Conservation (phyloP, 2,797 vertebrate species). For the Ataeniobius toweri region DNA sequence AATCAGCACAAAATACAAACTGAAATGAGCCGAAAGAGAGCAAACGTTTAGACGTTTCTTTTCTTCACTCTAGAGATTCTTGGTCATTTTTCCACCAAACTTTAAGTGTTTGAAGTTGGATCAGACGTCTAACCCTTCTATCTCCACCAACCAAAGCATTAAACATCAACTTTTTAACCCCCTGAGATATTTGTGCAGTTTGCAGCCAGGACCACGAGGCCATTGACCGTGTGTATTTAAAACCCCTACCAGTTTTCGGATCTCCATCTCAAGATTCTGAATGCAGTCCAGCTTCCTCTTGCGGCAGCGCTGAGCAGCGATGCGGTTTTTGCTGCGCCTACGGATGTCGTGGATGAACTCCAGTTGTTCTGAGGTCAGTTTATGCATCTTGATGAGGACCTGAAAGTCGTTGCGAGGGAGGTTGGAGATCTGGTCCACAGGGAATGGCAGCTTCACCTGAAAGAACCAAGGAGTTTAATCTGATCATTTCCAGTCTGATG, state of each 20-base stretch:
- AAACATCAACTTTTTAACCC: not conserved
- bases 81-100: not conserved
- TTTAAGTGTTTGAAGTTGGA: too few species aligned
- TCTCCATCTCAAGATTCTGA: constrained; percentile 98
- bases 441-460: constrained; percentile 98
- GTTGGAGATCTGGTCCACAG: constrained; percentile 99
- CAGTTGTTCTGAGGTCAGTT: constrained; percentile 97
- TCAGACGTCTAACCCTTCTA: not conserved
- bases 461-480: not conserved
- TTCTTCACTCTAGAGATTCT: not conserved
- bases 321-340: constrained; percentile 95
- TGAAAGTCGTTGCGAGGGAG: constrained; percentile 99
- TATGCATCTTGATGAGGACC: constrained; percentile 99
- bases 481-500: not conserved
- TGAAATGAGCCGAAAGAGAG: not conserved
- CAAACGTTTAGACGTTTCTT: constrained; percentile 41
- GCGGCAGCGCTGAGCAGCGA: constrained; percentile 96
- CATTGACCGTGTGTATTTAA: not conserved
- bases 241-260: constrained; percentile 88
- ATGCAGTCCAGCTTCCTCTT: constrained; percentile 99
- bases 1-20: not conserved
- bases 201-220: not conserved
- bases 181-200: too few species aligned
- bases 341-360: constrained; percentile 97
- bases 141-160: not conserved